phyloP scores from a whole-genome alignment of 2,797 vertebrate genomes.

The Poeciliopsis presidionis region DNA sequence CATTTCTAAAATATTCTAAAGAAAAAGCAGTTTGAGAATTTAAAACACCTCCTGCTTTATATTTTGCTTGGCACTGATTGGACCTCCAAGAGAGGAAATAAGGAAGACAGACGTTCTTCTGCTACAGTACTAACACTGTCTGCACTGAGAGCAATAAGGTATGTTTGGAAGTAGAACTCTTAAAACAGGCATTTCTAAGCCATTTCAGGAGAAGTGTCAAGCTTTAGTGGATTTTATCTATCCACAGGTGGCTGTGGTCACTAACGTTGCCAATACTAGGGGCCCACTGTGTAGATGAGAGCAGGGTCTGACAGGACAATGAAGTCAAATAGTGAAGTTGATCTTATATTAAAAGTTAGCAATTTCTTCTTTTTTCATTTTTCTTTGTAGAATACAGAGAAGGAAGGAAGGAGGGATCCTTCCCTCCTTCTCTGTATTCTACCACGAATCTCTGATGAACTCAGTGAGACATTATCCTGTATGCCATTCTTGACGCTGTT shows the following conservation, averaged over 20 bases:
- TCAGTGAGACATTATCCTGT: neutral
- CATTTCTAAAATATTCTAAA: too few relatives aligned
- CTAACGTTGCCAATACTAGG: neutral
- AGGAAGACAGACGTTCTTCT: neutral
- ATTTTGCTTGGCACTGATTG: neutral
- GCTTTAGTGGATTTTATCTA: neutral
- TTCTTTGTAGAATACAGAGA: too few relatives aligned
- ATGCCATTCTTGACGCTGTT: neutral
- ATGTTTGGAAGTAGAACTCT: neutral
- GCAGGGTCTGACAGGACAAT: neutral
- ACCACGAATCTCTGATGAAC: slow-evolving; percentile 5
- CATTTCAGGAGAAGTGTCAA: neutral
- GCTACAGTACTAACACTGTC: neutral
- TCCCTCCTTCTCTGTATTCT: neutral
- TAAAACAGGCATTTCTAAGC: neutral
- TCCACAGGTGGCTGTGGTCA: neutral
- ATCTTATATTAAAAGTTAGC: neutral
- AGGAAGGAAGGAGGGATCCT: too few relatives aligned
- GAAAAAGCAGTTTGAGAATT: too few relatives aligned
- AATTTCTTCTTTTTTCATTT: neutral
- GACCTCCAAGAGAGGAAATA: neutral
- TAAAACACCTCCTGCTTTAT: too few relatives aligned
- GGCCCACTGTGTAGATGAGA: neutral
- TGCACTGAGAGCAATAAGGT: neutral
- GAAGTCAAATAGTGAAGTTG: neutral